A percentile compares a stretch with the other conserved stretches of the same genome.
Conservation (phyloP, 2,797 vertebrate species). For the Lophotriccus pileatus region DNA sequence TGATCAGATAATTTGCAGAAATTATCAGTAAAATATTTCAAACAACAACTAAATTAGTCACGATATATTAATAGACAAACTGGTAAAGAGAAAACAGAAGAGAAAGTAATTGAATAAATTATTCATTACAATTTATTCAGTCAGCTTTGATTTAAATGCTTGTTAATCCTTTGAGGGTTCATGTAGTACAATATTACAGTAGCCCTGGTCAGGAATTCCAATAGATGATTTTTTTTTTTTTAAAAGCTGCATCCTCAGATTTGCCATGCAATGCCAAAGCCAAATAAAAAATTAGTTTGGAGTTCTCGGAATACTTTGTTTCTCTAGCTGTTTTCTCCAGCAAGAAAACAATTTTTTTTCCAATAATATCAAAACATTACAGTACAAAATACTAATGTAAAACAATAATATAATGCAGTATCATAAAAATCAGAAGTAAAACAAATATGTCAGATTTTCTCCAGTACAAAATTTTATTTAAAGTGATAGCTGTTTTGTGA, state of each 20-base stretch:
- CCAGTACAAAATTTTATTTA: background rate
- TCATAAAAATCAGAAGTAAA: background rate
- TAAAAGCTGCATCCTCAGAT: background rate
- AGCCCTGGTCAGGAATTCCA: slow-evolving; percentile 7
- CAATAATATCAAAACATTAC: background rate
- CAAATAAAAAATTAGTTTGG: background rate
- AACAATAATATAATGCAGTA: background rate
- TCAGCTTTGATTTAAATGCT: slow-evolving; percentile 36
- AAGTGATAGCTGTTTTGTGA: background rate
- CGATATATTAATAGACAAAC: slow-evolving; percentile 4
- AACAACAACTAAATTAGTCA: slow-evolving; percentile 31
- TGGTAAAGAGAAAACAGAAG: slow-evolving; percentile 14
- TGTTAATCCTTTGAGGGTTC: slow-evolving; percentile 34
- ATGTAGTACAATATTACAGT: background rate
- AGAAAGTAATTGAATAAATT: slow-evolving; percentile 48
- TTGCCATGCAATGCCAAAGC: background rate
- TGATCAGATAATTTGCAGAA: background rate
- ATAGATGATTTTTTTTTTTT: background rate
- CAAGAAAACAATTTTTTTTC: background rate
- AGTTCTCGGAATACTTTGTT: background rate
- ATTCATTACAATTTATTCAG: slow-evolving; percentile 34
- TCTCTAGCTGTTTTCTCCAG: background rate
- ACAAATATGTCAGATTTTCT: background rate
- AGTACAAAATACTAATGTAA: background rate
- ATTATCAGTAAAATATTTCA: slow-evolving; percentile 19